phyloP scores from a whole-genome alignment of 2,888 invertebrate genomes.

The Diadegma fenestrale region DNA sequence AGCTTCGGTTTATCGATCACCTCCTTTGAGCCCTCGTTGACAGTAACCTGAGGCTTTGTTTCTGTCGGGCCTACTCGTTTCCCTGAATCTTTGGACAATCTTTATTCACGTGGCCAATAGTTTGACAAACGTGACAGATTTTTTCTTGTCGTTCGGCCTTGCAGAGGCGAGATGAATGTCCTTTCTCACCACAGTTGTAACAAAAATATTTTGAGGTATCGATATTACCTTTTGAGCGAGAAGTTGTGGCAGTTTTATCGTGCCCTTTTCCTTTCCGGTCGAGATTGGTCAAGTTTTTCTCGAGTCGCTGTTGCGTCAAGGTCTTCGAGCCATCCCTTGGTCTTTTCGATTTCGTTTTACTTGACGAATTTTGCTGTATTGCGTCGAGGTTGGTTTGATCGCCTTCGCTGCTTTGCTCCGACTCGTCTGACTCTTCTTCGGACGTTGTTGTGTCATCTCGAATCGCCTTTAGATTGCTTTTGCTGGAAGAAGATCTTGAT shows the following conservation, averaged over 20 bases:
- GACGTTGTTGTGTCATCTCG: background rate
- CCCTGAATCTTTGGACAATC: conserved; percentile 56
- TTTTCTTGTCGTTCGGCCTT: conserved; percentile 4
- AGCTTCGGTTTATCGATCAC: background rate
- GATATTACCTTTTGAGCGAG: background rate
- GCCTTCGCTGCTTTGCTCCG: background rate
- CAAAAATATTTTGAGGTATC: too few relatives aligned
- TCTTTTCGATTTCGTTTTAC: background rate
- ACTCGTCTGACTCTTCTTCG: background rate
- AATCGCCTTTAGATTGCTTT: background rate
- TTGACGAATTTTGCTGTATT: background rate
- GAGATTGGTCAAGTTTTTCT: background rate
- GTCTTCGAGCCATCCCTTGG: background rate
- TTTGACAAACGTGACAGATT: conserved; percentile 27
- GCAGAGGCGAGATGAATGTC: conserved; percentile 10
- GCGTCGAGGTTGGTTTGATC: background rate
- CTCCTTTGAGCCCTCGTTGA: conserved; percentile 19
- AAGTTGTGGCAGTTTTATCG: too few relatives aligned
- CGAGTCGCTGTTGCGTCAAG: background rate
- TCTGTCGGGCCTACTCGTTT: conserved; percentile 60
- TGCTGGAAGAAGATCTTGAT: background rate
- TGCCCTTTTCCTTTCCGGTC: background rate
- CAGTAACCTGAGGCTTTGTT: conserved; percentile 44
- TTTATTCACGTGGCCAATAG: conserved; percentile 48
- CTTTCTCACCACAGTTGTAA: too few relatives aligned